phyloP scores from a whole-genome alignment of 2,113 vertebrate species.

The Lamprotornis superbus region DNA sequence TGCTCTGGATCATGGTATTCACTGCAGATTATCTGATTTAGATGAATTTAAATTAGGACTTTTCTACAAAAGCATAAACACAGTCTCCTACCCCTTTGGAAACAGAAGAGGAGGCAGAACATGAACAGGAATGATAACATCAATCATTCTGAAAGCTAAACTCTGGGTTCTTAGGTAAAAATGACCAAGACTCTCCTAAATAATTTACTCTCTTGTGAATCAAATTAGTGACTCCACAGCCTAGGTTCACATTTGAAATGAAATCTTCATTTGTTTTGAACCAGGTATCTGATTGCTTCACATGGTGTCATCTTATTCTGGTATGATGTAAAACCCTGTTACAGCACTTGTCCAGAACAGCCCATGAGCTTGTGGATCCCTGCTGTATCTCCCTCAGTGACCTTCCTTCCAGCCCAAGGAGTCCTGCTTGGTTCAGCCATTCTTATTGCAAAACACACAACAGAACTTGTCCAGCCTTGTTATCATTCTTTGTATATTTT shows the following conservation, averaged over 20 bases:
- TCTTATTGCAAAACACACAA: neutral
- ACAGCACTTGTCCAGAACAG: neutral
- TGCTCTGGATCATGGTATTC: neutral
- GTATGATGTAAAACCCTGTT: neutral
- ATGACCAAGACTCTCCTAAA: neutral
- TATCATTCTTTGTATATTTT: neutral
- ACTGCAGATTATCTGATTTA: neutral
- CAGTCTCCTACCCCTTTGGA: neutral
- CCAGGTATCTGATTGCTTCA: neutral
- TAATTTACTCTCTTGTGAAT: neutral
- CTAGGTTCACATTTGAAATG: neutral
- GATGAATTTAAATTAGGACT: neutral
- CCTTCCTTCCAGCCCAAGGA: neutral
- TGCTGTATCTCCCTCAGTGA: neutral
- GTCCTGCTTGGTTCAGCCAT: neutral
- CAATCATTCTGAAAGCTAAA: neutral
- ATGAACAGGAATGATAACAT: neutral
- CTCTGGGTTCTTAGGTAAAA: neutral
- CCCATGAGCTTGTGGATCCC: neutral
- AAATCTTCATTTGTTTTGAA: neutral
- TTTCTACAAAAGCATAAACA: neutral
- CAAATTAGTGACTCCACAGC: neutral
- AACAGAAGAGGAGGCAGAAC: neutral
- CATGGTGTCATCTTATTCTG: neutral
- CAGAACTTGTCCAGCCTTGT: neutral